Evolutionary conservation across 2,113 vertebrate species (phyloP), one percentile per base, ranked within the genome.

Genomic region (Vulpes vulpes): DNA sequence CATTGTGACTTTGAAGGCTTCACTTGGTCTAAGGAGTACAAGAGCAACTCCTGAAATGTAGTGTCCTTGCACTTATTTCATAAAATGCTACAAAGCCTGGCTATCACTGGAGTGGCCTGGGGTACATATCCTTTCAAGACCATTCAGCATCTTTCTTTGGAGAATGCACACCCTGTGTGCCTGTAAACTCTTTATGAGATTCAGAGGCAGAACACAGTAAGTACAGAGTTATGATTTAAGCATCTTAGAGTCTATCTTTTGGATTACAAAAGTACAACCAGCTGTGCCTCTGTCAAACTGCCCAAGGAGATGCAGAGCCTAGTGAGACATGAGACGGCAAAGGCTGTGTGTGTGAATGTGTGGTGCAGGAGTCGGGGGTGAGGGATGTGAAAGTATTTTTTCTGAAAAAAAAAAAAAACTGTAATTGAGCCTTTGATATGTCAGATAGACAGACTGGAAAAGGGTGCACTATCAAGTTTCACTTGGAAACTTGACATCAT

Each of bases 1-100:
- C 43, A 71, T n/a, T 78, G n/a, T 91, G 57, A 96, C 27, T 96
- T 22, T 79, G 57, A 96, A 93, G 86, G 30, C 25, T 88, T 95
- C 86, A 62, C 49, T 93, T 93, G 65, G n/a, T 35, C 74, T 67
- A 79, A 43, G 2, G 51, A 87, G 53, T 55, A 84, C 0, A 92
- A 93, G n/a, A 91, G 2, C 12, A 91, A 62, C 20, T 89, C 82
- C 62, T 91, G 35, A 93, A 93, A 64, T 43, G 23, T 65, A 85
- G 55, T 8, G 14, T 17, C 78, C 15, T 74, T 60, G 17, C 19
- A 94, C 86, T 64, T 64, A 89, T 57, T 97, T 86, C 78, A 95
- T 32, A 49, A 92, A 88, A 60, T 0, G 3, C 8, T 62, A 32
- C 57, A 86, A 71, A 57, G 30, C 17, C 69, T 90, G 83, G 8